Base-by-base conservation (phyloP, 2,888 invertebrate species). In the Allygus modestus region DNA sequence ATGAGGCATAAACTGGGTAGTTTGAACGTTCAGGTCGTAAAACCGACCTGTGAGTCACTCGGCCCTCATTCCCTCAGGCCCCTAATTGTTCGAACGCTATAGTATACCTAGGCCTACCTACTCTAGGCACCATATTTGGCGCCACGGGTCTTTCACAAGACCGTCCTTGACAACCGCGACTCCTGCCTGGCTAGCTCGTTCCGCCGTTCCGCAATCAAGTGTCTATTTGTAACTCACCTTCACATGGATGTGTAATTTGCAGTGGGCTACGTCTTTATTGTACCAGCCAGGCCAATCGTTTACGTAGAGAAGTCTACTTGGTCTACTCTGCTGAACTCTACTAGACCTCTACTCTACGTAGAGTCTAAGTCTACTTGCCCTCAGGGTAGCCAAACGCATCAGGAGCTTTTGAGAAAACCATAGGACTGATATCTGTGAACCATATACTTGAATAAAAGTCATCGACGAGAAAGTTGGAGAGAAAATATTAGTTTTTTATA, bases 91-190 rank as follows among this genome's bases (percentile, higher is more conserved):
- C 20, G 54, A 23, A 20, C 54, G 15, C 20, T 54, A 11, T 7
- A 46, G 46, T 46, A 15, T 46, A 46, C 37, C 7, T 37, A 51
- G 2, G 15, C 54, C 65, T 31, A 15, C 65, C 31, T 9, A 65
- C 65, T 37, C 41, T 41, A 73, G 73, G 4, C 75, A 28, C 75
- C 75, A 77, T 77, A 77, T 77, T 77, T 51, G 75, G 75, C 37
- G n/a, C 23, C 54, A 12, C 43, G 11, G 28, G 2, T 77, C 51
- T 77, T 46, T 77, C 46, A 51, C 46, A 77, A 77, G 54, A 9
- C 9, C 75, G 75, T 77, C 75, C 75, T 77, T 77, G 75, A 23
- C 75, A 28, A 20, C 73, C 69, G 4, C 2, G 58, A 65, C 71
- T 71, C 37, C 61, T 28, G 61, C 15, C 33, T 17, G 69, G 31